Evolutionary conservation across 2,113 vertebrate species (phyloP).

Genomic region (Limanda limanda): DNA sequence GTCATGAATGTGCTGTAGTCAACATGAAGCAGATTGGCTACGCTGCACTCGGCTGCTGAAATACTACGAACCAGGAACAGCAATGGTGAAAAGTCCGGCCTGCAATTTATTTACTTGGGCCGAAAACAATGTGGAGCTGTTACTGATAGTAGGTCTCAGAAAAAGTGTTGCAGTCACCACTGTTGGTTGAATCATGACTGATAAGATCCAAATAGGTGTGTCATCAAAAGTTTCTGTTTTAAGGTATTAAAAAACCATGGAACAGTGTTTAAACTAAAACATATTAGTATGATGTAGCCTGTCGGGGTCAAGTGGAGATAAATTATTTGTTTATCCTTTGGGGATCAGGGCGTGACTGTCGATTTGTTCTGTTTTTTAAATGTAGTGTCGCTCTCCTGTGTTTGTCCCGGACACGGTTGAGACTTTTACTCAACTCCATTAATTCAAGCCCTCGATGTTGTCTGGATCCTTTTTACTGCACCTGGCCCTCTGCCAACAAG

Average conservation of each 20-base stretch:
- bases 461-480: slow-evolving; percentile 6
- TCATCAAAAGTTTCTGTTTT: too few species aligned
- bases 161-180: too few species aligned
- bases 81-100: too few species aligned
- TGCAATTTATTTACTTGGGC: background rate
- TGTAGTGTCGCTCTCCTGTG: background rate
- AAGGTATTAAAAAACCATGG: background rate
- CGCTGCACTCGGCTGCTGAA: background rate
- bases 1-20: background rate
- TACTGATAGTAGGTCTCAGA: too few species aligned
- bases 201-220: too few species aligned
- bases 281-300: too few species aligned
- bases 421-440: slow-evolving; percentile 1
- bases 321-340: background rate
- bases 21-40: background rate
- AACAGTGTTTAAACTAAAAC: too few species aligned
- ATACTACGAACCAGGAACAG: background rate
- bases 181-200: too few species aligned
- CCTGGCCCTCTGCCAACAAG: slow-evolving; percentile 13
- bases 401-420: background rate
- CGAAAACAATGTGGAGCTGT: too few species aligned
- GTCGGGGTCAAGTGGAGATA: too few species aligned
- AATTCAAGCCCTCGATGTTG: slow-evolving; percentile 10
- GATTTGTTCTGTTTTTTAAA: background rate
- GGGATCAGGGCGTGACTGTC: background rate